phyloP scores from a whole-genome alignment of 2,888 invertebrate species.

The Apotomis capreana region DNA sequence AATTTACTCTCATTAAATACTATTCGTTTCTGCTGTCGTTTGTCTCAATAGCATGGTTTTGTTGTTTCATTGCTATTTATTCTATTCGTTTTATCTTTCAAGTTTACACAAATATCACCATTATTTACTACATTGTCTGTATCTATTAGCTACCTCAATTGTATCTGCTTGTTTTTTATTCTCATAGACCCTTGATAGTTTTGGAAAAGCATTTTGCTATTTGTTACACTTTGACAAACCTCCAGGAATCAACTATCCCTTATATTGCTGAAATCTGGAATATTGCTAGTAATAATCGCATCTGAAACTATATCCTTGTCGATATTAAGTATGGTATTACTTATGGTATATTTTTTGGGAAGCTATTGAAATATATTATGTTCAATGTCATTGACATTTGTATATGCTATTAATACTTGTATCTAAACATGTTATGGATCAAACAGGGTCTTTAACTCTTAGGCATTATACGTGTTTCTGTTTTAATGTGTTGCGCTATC shows the following conservation, averaged over 20 bases:
- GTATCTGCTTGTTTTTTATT: conserved; percentile 13
- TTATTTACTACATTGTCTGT: neutral
- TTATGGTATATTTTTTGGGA: neutral
- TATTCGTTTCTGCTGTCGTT: neutral
- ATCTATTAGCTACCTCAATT: conserved; percentile 7
- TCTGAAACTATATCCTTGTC: neutral
- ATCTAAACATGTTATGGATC: conserved; percentile 74
- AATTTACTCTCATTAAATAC: neutral
- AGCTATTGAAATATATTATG: conserved; percentile 1
- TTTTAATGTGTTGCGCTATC: conserved; percentile 41
- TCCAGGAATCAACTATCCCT: neutral
- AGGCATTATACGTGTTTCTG: conserved; percentile 65
- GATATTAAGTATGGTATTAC: neutral
- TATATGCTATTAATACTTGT: conserved; percentile 54
- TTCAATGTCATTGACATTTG: conserved; percentile 25
- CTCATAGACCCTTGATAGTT: conserved; percentile 1
- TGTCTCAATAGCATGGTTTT: neutral
- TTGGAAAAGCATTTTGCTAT: neutral
- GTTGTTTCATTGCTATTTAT: neutral
- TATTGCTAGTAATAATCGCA: neutral
- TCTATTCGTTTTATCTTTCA: neutral
- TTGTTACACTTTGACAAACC: neutral
- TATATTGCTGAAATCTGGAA: neutral
- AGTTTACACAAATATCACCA: neutral
- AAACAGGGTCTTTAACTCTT: conserved; percentile 79